phyloP scores from a whole-genome alignment of 2,797 vertebrate genomes.

The Silurus lanzhouensis region DNA sequence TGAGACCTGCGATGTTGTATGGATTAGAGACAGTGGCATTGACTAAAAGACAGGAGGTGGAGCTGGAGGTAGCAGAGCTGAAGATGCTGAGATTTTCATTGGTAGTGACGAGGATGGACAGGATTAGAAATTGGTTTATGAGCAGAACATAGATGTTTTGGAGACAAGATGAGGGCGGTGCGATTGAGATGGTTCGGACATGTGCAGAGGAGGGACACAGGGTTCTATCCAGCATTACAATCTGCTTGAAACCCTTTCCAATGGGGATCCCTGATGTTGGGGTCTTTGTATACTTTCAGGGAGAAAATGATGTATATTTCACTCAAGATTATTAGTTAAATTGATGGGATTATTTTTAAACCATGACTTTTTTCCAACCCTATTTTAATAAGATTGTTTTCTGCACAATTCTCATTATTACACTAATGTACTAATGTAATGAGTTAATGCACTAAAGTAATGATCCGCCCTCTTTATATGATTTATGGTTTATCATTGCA shows the following conservation, averaged over 20 bases:
- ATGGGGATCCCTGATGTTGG: background rate
- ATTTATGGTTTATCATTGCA: slow-evolving; percentile 10
- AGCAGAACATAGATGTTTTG: too few species aligned
- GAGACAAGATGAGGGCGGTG: too few species aligned
- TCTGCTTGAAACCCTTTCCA: background rate
- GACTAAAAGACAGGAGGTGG: too few species aligned
- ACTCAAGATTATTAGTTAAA: background rate
- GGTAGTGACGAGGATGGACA: too few species aligned
- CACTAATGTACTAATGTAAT: slow-evolving; percentile 24
- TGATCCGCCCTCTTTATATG: background rate
- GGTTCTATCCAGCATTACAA: background rate
- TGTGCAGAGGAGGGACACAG: too few species aligned
- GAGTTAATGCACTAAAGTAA: slow-evolving; percentile 24
- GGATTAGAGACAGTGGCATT: too few species aligned
- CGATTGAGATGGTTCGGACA: too few species aligned
- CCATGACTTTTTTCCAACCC: background rate
- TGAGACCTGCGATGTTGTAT: too few species aligned
- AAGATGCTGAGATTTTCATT: too few species aligned
- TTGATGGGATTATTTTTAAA: background rate
- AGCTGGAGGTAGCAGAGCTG: too few species aligned
- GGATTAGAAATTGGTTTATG: too few species aligned
- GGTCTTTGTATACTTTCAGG: background rate
- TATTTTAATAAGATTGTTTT: background rate
- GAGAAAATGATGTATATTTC: too few species aligned
- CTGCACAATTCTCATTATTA: slow-evolving; percentile 2